Conservation (phyloP, 2,113 vertebrate genomes). For the Leucopsar rothschildi region DNA sequence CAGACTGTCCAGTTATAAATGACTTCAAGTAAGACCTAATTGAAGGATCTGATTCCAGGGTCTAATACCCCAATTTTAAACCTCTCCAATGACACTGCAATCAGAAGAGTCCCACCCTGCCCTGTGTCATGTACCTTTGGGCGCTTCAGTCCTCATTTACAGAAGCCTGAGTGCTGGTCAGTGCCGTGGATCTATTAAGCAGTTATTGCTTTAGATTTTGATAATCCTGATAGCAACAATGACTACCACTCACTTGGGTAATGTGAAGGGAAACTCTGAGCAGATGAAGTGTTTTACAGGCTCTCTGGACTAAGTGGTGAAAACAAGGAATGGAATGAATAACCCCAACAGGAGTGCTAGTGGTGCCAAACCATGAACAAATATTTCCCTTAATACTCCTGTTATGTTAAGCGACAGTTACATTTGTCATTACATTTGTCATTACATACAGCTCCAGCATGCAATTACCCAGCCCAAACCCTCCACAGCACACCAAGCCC, state of each 20-base stretch:
- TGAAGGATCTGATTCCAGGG: neutral
- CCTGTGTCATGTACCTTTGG: neutral
- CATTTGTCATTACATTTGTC: slow-evolving; percentile 48
- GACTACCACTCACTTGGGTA: neutral
- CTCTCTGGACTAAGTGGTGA: slow-evolving; percentile 10
- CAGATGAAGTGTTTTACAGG: slow-evolving; percentile 28
- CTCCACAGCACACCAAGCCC: neutral
- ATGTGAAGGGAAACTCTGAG: slow-evolving; percentile 23
- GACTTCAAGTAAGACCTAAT: neutral
- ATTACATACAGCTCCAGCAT: neutral
- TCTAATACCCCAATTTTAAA: neutral
- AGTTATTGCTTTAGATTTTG: neutral
- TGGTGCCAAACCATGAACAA: slow-evolving; percentile 54
- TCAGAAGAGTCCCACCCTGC: neutral
- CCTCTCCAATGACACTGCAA: neutral
- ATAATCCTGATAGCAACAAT: neutral
- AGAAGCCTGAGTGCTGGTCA: neutral
- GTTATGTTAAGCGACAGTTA: slow-evolving; percentile 18
- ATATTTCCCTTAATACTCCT: slow-evolving; percentile 21
- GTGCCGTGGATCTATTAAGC: neutral
- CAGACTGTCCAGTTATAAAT: neutral
- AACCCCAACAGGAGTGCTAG: slow-evolving; percentile 10
- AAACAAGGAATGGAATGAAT: slow-evolving; percentile 43
- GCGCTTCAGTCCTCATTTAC: fast-evolving
- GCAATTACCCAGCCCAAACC: neutral